A percentile compares a stretch with the other conserved stretches of the same genome.
Conservation (phyloP, 2,113 vertebrate species). For the Pteronura brasiliensis region DNA sequence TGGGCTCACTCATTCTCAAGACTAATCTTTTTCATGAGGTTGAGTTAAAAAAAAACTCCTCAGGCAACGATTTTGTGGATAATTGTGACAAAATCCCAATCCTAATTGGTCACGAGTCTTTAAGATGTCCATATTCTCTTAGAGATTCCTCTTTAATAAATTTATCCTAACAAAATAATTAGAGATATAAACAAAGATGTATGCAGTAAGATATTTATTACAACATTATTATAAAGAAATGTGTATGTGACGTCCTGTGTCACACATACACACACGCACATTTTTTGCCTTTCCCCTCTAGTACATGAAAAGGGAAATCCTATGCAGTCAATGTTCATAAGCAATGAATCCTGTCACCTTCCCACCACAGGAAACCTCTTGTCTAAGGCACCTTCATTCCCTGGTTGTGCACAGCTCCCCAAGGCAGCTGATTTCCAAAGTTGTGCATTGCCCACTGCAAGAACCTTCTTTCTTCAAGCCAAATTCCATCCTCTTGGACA, state of each 20-base stretch:
- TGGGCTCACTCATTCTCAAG: slow-evolving; percentile 14
- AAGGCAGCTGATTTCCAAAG: slow-evolving; percentile 27
- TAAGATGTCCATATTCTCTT: neutral
- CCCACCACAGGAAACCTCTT: slow-evolving; percentile 10
- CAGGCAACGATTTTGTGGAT: neutral
- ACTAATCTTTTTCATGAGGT: neutral
- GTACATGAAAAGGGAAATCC: slow-evolving; percentile 34
- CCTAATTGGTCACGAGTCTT: neutral
- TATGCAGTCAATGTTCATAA: slow-evolving; percentile 11
- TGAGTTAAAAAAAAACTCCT: slow-evolving; percentile 11
- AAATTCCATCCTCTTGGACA: neutral
- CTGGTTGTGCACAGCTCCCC: slow-evolving; percentile 8
- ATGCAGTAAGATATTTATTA: slow-evolving; percentile 69
- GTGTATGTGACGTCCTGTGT: neutral
- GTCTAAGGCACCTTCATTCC: slow-evolving; percentile 56
- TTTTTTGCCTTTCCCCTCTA: slow-evolving; percentile 17
- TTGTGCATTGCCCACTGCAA: neutral
- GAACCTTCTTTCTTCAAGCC: slow-evolving; percentile 23
- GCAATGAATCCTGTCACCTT: neutral
- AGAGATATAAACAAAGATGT: slow-evolving; percentile 44
- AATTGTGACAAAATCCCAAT: slow-evolving; percentile 35
- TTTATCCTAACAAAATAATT: slow-evolving; percentile 53
- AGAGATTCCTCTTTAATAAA: slow-evolving; percentile 31
- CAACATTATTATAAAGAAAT: slow-evolving; percentile 63
- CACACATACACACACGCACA: slow-evolving; percentile 22